Evolutionary conservation across 1,140 invertebrate genomes (phyloP), one percentile per base, ranked within the genome.

Genomic region (Steinernema feltiae): DNA sequence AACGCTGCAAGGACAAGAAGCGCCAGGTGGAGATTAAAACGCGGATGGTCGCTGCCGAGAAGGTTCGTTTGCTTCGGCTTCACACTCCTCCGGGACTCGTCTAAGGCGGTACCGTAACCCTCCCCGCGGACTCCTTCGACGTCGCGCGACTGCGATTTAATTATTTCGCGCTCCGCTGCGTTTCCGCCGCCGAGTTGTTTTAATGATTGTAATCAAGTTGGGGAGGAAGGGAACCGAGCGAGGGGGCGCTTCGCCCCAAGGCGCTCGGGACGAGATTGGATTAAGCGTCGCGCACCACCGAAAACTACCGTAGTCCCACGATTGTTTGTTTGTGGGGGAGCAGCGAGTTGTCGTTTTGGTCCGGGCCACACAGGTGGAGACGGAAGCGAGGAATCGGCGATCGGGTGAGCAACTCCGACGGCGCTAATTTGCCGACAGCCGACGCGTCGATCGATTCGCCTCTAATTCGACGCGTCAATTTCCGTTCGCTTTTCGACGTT

Each of bases 1-100:
- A 99, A 87, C 88, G 97, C 32, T 99, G 96, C 89, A 99, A 99
- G 88, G 97, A 99, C 88, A 99, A 99, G 89, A 99, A 99, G 89
- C 92, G 94, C 84, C 94, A 93, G 32, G 93, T 97, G 35, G 91
- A 95, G 78, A 92, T 97, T 90, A 97, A 97, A 87, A 93, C 97
- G 87, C 93, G 97, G 87, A 93, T 97, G 91, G 91, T 92, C 81
- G 73, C 71, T 63, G 93, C 94, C 85, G 95, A 98, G 88, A 97
- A 97, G 92, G 95, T 96, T 48, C 32, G 78, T 69, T 69, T 77
- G 41, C 41, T n/a, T n/a, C n/a, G n/a, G n/a, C n/a, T n/a, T n/a
- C n/a, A n/a, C n/a, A n/a, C n/a, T n/a, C n/a, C n/a, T 48, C 53
- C 32, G 31, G 12, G n/a, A 31, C 48, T 17, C 31, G 30, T 74